A percentile compares a stretch with the other conserved stretches of the same genome.
Conservation (phyloP, 2,113 vertebrate species). For the Menidia beryllina region DNA sequence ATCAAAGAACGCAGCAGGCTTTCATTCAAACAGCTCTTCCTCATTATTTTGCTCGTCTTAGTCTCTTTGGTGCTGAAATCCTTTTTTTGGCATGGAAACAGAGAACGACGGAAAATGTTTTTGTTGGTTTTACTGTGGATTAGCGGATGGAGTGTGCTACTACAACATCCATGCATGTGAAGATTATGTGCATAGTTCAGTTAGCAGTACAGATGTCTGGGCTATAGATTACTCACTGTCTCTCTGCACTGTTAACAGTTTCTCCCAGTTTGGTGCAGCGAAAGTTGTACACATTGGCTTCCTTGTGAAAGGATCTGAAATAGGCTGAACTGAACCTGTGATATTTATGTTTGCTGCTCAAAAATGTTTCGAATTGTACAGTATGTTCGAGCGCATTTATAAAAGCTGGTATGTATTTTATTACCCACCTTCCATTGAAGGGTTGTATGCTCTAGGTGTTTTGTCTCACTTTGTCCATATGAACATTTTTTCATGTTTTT, state of each 20-base stretch:
- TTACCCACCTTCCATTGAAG: too few species aligned
- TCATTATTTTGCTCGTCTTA: conserved; percentile 35
- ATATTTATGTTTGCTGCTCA: too few species aligned
- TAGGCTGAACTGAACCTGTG: too few species aligned
- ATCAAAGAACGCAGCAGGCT: conserved; percentile 58
- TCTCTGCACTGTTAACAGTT: neutral
- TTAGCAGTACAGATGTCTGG: neutral
- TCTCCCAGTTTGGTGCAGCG: neutral
- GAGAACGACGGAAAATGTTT: conserved; percentile 33
- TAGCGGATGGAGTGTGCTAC: conserved; percentile 10
- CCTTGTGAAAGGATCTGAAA: neutral
- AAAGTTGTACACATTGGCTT: neutral
- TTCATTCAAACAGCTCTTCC: conserved; percentile 41
- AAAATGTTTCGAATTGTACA: too few species aligned
- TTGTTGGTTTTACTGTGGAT: conserved; percentile 45
- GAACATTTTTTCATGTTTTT: too few species aligned
- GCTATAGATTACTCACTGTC: neutral
- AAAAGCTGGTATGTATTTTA: too few species aligned
- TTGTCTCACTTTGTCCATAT: too few species aligned
- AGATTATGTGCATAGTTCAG: conserved; percentile 9
- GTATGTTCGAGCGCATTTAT: too few species aligned
- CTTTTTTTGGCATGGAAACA: conserved; percentile 55
- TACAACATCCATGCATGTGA: neutral
- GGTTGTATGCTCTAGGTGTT: too few species aligned
- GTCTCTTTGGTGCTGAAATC: conserved; percentile 55